A percentile compares a stretch with the other conserved stretches of the same genome.
phyloP scores from a whole-genome alignment of 2,113 vertebrate species.

The Cyprinus carpio region DNA sequence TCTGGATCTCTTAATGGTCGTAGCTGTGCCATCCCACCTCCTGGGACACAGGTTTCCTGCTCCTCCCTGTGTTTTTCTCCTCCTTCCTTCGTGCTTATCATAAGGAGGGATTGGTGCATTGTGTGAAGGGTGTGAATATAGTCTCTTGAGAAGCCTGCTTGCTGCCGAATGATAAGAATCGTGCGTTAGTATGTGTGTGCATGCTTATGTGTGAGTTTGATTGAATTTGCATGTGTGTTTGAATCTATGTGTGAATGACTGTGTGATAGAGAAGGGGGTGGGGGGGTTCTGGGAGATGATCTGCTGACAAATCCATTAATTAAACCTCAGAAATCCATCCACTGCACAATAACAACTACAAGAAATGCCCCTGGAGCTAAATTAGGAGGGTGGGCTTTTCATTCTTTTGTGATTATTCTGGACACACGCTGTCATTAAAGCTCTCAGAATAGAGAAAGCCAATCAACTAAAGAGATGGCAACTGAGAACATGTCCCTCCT shows the following conservation, averaged over 20 bases:
- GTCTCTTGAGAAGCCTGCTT: slow-evolving; percentile 22
- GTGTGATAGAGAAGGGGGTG: slow-evolving; percentile 10
- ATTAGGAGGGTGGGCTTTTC: slow-evolving; percentile 37
- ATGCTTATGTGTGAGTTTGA: slow-evolving; percentile 34
- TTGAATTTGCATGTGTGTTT: slow-evolving; percentile 22
- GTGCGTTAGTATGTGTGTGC: slow-evolving; percentile 40
- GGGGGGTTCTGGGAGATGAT: slow-evolving; percentile 26
- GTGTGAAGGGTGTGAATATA: slow-evolving; percentile 54
- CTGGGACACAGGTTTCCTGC: slow-evolving; percentile 41
- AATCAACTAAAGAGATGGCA: slow-evolving; percentile 11
- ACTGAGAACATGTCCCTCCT: slow-evolving; percentile 10
- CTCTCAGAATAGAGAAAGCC: background rate
- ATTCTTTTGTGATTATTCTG: slow-evolving; percentile 43
- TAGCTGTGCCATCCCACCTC: slow-evolving; percentile 43
- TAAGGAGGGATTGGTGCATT: slow-evolving; percentile 58
- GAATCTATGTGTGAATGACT: slow-evolving; percentile 13
- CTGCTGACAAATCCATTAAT: slow-evolving; percentile 66
- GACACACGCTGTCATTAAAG: slow-evolving; percentile 46
- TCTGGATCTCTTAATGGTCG: slow-evolving; percentile 51
- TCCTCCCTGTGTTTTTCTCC: background rate
- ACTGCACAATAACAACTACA: slow-evolving; percentile 51
- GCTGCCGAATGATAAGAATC: slow-evolving; percentile 33
- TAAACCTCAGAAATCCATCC: slow-evolving; percentile 63
- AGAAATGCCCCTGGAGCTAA: slow-evolving; percentile 45
- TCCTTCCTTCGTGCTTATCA: slow-evolving; percentile 25